phyloP scores from a whole-genome alignment of 2,888 invertebrate species.

The Calameuta idolon region DNA sequence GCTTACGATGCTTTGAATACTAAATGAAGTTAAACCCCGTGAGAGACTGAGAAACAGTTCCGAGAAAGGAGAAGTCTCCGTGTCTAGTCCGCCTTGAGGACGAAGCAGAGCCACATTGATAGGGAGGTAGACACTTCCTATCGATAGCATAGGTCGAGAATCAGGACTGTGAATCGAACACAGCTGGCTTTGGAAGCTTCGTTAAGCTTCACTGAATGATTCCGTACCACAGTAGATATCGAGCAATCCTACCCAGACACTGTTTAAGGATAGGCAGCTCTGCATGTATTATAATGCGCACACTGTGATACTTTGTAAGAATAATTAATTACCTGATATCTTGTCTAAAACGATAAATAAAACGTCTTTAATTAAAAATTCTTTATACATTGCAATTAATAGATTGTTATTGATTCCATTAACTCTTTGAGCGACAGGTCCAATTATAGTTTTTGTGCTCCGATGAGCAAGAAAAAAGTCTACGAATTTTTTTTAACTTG shows the following conservation, averaged over 20 bases:
- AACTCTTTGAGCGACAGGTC: too few species aligned
- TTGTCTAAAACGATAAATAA: too few species aligned
- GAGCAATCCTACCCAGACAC: conserved; percentile 10
- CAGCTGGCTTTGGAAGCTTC: not conserved
- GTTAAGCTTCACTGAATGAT: not conserved
- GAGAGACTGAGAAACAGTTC: conserved; percentile 23
- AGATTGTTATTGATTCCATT: too few species aligned
- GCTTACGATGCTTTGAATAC: conserved; percentile 48
- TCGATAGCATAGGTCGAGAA: not conserved
- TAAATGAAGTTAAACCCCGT: conserved; percentile 50
- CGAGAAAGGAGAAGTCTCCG: not conserved
- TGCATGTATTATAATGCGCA: not conserved
- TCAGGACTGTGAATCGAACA: not conserved
- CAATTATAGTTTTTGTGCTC: too few species aligned
- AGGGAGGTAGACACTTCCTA: not conserved
- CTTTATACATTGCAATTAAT: too few species aligned
- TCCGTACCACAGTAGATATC: not conserved
- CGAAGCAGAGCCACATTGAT: not conserved
- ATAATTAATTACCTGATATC: too few species aligned
- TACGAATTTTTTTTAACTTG: too few species aligned
- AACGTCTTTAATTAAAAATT: too few species aligned
- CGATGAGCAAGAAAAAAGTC: too few species aligned
- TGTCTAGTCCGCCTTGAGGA: not conserved
- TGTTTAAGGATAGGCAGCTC: not conserved
- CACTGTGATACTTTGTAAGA: too few species aligned